Evolutionary conservation across 2,888 invertebrate species (phyloP).

Genomic region (Polyommatus icarus): DNA sequence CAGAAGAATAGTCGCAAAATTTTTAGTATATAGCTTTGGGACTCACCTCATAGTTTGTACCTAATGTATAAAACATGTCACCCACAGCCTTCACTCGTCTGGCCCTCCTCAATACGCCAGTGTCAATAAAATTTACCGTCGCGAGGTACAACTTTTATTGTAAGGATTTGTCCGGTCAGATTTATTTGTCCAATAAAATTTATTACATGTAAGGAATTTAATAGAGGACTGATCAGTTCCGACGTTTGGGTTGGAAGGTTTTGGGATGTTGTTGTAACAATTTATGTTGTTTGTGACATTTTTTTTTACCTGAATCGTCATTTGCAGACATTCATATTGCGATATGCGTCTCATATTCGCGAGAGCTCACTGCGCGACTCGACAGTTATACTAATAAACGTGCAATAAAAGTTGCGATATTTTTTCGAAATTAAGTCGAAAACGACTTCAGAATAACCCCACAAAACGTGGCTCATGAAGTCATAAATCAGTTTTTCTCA

Average conservation of each 20-base stretch:
- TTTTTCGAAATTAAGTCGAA: too few relatives aligned
- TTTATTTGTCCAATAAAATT: slow-evolving; percentile 21
- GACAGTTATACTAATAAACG: too few relatives aligned
- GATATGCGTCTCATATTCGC: too few relatives aligned
- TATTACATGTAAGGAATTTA: slow-evolving; percentile 3
- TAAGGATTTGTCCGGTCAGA: slow-evolving; percentile 3
- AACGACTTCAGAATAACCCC: too few relatives aligned
- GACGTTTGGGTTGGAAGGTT: neutral
- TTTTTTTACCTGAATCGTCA: neutral
- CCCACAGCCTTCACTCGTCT: neutral
- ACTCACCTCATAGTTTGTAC: neutral
- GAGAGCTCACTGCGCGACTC: too few relatives aligned
- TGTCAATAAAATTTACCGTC: slow-evolving; percentile 26
- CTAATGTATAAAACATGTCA: slow-evolving; percentile 9
- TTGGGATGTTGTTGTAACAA: neutral
- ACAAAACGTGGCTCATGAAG: too few relatives aligned
- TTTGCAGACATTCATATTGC: neutral
- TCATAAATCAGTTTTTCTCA: too few relatives aligned
- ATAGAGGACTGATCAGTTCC: neutral
- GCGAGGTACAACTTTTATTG: slow-evolving; percentile 22
- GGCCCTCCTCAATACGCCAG: slow-evolving; percentile 24
- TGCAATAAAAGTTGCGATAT: too few relatives aligned
- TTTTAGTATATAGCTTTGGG: neutral
- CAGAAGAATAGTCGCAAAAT: too few relatives aligned
- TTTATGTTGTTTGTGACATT: neutral